Percentiles rank a stretch among this genome's conserved stretches.
phyloP scores from a whole-genome alignment of 2,888 invertebrate genomes.

The Eudemis profundana region DNA sequence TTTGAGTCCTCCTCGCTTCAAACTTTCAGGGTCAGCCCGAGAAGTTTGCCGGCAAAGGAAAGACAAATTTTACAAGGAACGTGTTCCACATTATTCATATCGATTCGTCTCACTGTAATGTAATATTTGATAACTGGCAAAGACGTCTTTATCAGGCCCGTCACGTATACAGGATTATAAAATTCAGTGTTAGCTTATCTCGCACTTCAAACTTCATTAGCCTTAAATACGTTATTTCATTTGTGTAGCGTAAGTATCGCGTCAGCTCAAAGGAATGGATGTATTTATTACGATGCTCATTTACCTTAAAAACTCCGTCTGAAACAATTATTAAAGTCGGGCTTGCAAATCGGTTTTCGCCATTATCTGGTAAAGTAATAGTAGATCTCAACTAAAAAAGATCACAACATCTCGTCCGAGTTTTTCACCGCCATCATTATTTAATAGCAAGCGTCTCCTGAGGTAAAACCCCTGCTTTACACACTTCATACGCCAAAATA shows the following conservation, averaged over 20 bases:
- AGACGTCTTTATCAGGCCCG: slow-evolving; percentile 12
- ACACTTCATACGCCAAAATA: too few relatives aligned
- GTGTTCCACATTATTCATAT: slow-evolving; percentile 32
- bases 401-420: too few relatives aligned
- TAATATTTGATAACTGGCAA: slow-evolving; percentile 14
- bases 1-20: slow-evolving; percentile 20
- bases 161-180: slow-evolving; percentile 18
- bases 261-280: too few relatives aligned
- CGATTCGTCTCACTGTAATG: neutral
- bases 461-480: too few relatives aligned
- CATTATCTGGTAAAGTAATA: too few relatives aligned
- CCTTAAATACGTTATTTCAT: neutral
- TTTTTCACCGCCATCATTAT: too few relatives aligned
- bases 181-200: slow-evolving; percentile 14
- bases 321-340: too few relatives aligned
- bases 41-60: slow-evolving; percentile 34
- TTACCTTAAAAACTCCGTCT: too few relatives aligned
- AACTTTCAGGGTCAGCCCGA: slow-evolving; percentile 41
- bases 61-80: slow-evolving; percentile 37
- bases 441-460: too few relatives aligned
- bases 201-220: neutral
- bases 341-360: too few relatives aligned
- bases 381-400: too few relatives aligned
- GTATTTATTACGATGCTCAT: neutral
- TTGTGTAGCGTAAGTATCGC: too few relatives aligned